Base-by-base conservation (phyloP, 1,140 invertebrate genomes). In the Lepidurus couesii region DNA sequence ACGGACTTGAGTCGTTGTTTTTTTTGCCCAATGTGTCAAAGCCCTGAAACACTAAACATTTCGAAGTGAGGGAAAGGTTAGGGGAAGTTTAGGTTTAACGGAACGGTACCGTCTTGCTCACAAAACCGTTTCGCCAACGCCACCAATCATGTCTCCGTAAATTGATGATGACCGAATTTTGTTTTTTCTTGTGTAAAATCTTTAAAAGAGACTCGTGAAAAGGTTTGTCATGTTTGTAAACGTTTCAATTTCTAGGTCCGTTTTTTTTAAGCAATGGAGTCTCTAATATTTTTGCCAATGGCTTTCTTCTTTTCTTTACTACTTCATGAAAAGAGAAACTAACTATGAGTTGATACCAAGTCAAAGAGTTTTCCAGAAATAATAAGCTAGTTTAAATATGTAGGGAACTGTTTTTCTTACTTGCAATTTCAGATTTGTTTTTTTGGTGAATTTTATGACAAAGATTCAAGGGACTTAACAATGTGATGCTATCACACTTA, bases 21-120 rank as follows among this genome's bases (percentile, higher is more conserved):
- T 65, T 65, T 65, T 65, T 65, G 53, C 53, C 53, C 53, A 65
- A 65, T 65, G 53, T 65, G 53, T 65, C 53, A 65, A 65, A 65
- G 53, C 53, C 53, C 53, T 65, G 53, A 65, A 65, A 65, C 6
- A 7, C 21, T n/a, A 65, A 13, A 65, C 53, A 11, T 47, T 65
- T 65, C 8, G 53, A 13, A 65, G 21, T 65, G 53, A 21, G 21
- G 53, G 13, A 16, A 65, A 34, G 34, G 34, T 34, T 34, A 34
- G 53, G 53, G 21, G 7, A 21, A n/a, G 53, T 65, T 65, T 65
- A 65, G 53, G 45, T n/a, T 13, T 65, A 65, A 21, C 53, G 53
- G 21, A 65, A 65, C 53, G 53, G 53, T n/a, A 65, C 13, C 53
- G 53, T 65, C 53, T 65, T 65, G 53, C 53, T 65, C 53, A 65